Percentiles rank a stretch among this genome's conserved stretches.
phyloP scores from a whole-genome alignment of 1,140 invertebrate species.

The Drosophila miranda region DNA sequence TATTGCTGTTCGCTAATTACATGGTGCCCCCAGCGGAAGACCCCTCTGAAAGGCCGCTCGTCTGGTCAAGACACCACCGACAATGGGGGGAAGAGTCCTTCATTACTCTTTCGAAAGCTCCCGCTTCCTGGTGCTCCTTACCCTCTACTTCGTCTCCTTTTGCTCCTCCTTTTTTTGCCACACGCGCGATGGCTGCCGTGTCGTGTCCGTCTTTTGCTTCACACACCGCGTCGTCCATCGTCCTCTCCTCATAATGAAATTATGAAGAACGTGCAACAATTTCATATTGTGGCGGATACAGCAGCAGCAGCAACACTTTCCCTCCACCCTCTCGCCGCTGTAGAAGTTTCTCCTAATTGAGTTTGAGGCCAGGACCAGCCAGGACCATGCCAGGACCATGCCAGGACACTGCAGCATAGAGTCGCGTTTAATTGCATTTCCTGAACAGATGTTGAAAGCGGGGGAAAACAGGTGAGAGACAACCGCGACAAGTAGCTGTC shows the following conservation, averaged over 20 bases:
- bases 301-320: background rate
- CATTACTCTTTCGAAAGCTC: too few relatives aligned
- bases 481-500: conserved; percentile 39
- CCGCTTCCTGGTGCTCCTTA: background rate
- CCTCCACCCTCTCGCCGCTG: background rate
- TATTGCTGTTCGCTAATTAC: conserved; percentile 73
- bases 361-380: conserved; percentile 53
- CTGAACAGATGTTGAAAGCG: conserved; percentile 52
- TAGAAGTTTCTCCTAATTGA: conserved; percentile 69
- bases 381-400: conserved; percentile 24
- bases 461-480: conserved; percentile 2
- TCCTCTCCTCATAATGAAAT: conserved; percentile 66
- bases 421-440: conserved; percentile 72
- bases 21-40: conserved; percentile 55
- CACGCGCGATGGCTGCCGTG: conserved; percentile 20
- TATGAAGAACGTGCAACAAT: conserved; percentile 78
- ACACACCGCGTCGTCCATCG: conserved; percentile 27
- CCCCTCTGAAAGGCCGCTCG: background rate
- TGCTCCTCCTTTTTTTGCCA: too few relatives aligned
- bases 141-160: background rate
- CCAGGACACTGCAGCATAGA: conserved; percentile 32
- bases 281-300: conserved; percentile 58
- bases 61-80: conserved; percentile 31
- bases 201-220: conserved; percentile 36
- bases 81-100: conserved; percentile 7